Base-by-base conservation (phyloP, 2,888 invertebrate genomes). In the Shargacucullia verbasci region DNA sequence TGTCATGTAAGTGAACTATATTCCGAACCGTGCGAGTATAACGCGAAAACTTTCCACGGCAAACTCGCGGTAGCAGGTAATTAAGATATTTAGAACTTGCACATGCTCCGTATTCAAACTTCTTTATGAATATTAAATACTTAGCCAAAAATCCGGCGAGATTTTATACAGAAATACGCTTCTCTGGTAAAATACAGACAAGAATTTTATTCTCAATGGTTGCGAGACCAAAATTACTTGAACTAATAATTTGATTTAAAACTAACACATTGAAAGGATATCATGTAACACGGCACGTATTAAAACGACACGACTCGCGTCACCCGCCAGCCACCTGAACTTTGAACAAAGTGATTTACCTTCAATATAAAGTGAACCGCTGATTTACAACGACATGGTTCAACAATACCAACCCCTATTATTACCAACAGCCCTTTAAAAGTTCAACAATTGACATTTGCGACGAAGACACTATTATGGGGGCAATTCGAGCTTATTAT, bases 401-500 rank as follows among this genome's bases (percentile, higher is more conserved):
- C 87, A 88, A 78, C 79, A 76, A 76, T 47, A 73, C 44, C 80
- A 29, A 83, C 85, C 85, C 82, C 84, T 84, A 84, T 87, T 85
- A 87, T 85, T 83, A 81, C 81, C 78, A 73, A 48, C 61, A 76
- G 79, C 80, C 87, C 86, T 83, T 85, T 85, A 74, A 90, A 92
- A 92, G 92, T 90, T 92, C 91, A 92, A 81, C 86, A 74, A 84
- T 84, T 91, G 91, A 90, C 91, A 91, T 92, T 92, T 87, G 73
- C 81, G 73, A 81, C 78, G 82, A 85, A 81, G 84, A 87, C 85
- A 86, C 81, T 86, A 85, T 87, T 87, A 86, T 75, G 65, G 68
- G 57, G 79, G 81, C 82, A 82, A 82, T 84, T 80, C 78, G 76
- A 78, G 78, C 75, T 81, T 81, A 82, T 84, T 84, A 84, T 82